A percentile compares a stretch with the other conserved stretches of the same genome.
phyloP scores from a whole-genome alignment of 2,888 invertebrate genomes.

The Reticulitermes lucifugus region DNA sequence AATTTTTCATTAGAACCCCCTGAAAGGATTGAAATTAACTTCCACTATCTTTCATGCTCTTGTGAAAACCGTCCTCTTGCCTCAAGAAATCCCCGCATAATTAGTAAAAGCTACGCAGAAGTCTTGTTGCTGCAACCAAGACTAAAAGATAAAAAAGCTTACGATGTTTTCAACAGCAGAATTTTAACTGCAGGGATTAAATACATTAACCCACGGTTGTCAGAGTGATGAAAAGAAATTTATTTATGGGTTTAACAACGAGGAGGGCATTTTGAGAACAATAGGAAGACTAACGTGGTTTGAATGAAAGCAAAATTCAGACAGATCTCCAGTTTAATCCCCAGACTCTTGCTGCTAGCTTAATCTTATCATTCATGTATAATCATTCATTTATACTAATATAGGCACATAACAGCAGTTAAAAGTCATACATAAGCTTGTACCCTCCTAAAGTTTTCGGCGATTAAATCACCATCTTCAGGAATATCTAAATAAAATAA shows the following conservation, averaged over 20 bases:
- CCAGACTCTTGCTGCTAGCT: too few species aligned
- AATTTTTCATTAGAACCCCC: not conserved
- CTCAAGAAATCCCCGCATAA: conserved; percentile 1
- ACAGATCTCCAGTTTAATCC: too few species aligned
- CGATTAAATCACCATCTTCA: too few species aligned
- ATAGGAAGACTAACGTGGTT: not conserved
- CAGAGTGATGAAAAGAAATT: not conserved
- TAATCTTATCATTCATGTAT: too few species aligned
- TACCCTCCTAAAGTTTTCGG: too few species aligned
- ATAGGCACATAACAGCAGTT: too few species aligned
- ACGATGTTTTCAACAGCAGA: not conserved
- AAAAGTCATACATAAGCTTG: too few species aligned
- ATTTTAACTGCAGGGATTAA: not conserved
- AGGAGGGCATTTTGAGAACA: not conserved
- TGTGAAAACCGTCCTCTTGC: not conserved
- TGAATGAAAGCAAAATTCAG: not conserved
- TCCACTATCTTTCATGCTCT: not conserved
- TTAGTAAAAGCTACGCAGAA: not conserved
- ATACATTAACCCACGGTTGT: not conserved
- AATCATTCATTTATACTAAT: too few species aligned
- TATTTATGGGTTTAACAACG: not conserved
- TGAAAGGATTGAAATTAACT: not conserved
- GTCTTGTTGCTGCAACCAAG: not conserved
- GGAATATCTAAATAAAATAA: too few species aligned
- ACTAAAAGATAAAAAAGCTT: not conserved